Evolutionary conservation across 2,797 vertebrate genomes (phyloP).

Genomic region (Haliaeetus vocifer): DNA sequence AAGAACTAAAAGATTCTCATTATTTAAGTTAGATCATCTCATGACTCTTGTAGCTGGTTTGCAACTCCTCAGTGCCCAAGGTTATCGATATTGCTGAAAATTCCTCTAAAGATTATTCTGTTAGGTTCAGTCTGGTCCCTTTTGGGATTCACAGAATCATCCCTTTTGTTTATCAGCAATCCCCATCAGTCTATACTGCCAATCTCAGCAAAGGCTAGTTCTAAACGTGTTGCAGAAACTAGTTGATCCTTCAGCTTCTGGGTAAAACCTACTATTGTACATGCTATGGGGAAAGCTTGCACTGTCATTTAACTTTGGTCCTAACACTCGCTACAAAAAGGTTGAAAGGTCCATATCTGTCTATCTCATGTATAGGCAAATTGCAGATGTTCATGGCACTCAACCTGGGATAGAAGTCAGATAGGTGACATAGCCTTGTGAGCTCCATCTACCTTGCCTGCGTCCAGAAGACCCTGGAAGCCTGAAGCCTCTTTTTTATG

Average conservation of each 20-base stretch:
- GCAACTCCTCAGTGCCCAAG: background rate
- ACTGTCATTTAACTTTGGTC: no score
- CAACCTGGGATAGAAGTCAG: rapidly evolving
- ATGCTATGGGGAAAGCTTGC: background rate
- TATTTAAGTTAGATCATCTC: background rate
- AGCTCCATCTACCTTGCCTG: background rate
- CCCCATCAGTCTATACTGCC: no score
- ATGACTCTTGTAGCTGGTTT: background rate
- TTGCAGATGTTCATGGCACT: background rate
- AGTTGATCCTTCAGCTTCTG: background rate
- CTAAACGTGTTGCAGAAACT: rapidly evolving
- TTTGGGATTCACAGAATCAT: background rate
- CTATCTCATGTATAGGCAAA: rapidly evolving
- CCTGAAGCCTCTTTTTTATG: background rate
- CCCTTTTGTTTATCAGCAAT: background rate
- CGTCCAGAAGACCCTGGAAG: background rate
- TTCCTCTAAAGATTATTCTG: background rate
- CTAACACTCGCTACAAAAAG: rapidly evolving
- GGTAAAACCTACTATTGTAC: background rate
- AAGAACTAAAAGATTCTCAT: background rate
- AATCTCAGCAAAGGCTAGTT: background rate
- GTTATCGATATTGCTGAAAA: background rate
- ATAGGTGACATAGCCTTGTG: background rate
- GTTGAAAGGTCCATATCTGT: background rate
- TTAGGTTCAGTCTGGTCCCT: background rate